A percentile compares a stretch with the other conserved stretches of the same genome.
These are phyloP conservation scores for Caenorhabditis elegans DNA, from an alignment of 1,140 invertebrate genomes.

Conservation along the genomic window DNA sequence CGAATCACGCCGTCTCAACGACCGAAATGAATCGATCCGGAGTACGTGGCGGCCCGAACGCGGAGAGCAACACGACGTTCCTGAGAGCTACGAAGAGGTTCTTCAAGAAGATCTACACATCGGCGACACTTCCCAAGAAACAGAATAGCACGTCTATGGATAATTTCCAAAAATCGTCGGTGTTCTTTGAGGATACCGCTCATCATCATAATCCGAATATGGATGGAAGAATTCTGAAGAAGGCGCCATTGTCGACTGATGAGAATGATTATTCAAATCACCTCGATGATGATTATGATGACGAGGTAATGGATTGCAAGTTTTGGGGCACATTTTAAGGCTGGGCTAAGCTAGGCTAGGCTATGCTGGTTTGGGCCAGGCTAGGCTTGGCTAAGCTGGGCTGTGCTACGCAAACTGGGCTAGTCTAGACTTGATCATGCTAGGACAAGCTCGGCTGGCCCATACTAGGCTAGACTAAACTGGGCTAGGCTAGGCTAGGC, in stretches of 20 bases:
- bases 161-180: slow-evolving; percentile 11
- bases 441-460: too few relatives aligned
- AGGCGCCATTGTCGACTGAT: not conserved
- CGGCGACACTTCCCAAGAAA: slow-evolving; percentile 37
- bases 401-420: too few relatives aligned
- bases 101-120: slow-evolving; percentile 45
- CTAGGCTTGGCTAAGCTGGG: too few relatives aligned
- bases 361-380: too few relatives aligned
- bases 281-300: slow-evolving; percentile 1
- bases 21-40: slow-evolving; percentile 35
- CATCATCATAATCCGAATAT: not conserved
- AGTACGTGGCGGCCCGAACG: not conserved
- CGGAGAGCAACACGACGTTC: slow-evolving; percentile 16
- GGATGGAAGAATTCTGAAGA: not conserved
- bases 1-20: slow-evolving; percentile 14
- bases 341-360: not conserved
- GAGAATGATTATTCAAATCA: slow-evolving; percentile 12
- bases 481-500: too few relatives aligned
- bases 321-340: not conserved
- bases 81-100: slow-evolving; percentile 36
- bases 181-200: not conserved
- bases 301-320: not conserved
- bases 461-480: too few relatives aligned
- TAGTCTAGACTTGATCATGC: too few relatives aligned
- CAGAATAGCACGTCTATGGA: slow-evolving; percentile 29